Evolutionary conservation across 2,797 vertebrate species (phyloP), one percentile per base, ranked within the genome.

Genomic region (Phylloscopus collybita): DNA sequence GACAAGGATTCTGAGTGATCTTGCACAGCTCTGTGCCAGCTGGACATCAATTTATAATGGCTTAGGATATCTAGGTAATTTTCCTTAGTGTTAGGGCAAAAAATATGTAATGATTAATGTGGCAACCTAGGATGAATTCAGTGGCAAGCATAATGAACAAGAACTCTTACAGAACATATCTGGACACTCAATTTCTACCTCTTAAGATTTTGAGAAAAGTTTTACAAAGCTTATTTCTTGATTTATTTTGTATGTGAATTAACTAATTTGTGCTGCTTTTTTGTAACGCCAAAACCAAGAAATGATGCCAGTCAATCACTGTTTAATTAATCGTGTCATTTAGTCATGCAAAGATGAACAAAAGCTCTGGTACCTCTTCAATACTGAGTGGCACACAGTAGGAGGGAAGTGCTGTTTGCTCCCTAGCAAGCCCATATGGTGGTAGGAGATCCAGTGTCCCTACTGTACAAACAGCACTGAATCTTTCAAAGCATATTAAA

Each of bases 371-470:
- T 94, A 78, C 56, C 47, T 93, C 80, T 82, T 96, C 92, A 86
- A 20, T 80, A 88, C 76, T 89, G 92, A 96, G 87, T 94, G 95
- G 92, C 85, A 93, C 91, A 32, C 82, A 89, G 93, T 95, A 93
- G 95, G 93, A 95, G 91, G 95, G 51, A 93, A 87, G 49, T 72
- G 89, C 85, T 93, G 61, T 92, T 95, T 96, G 79, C 94, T 96
- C 86, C 86, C 86, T 69, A 94, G 88, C 53, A 84, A 91, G 84
- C 40, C 84, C 89, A 95, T 80, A 90, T 95, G 93, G 92, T 94
- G 88, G 81, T 96, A 95, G 79, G 85, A 95, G 91, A 96, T 94
- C 82, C 95, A 94, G 80, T 81, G 93, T 96, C 93, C 93, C 91
- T 80, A 92, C 82, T 90, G 84, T 86, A 93, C 88, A 86, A 95